Evolutionary conservation across 1,140 invertebrate genomes (phyloP), one percentile per base, ranked within the genome.

Genomic region (Rhopalosiphum maidis): DNA sequence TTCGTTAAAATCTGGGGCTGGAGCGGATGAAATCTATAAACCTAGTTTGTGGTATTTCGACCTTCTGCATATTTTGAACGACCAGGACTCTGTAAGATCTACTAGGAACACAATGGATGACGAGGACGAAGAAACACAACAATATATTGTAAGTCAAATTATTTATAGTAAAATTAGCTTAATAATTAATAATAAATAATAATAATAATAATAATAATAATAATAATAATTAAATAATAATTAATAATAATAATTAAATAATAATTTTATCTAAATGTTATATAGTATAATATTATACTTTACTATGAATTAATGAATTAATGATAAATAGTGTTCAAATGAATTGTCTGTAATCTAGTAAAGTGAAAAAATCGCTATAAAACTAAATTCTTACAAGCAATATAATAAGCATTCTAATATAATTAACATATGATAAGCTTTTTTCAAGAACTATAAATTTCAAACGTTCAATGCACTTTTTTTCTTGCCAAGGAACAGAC

Each of bases 1-100:
- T 21, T 94, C 94, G 21, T 54, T 77, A 90, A 94, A 54, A 90
- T 94, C 94, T 43, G 95, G 95, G 55, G 91, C 94, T 37, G 89
- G 91, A 25, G 94, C 41, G 46, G 94, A 94, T 35, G 94, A 94
- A 7, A 91, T 94, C 22, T 95, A 95, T 93, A 94, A 93, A 94
- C 95, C 95, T 35, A 94, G 94, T 60, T 92, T 95, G 94, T 95
- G 95, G 95, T 95, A 95, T 89, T 95, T 94, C 82, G 93, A 95
- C 51, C 86, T 94, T 51, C 60, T 95, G 77, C 51, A 93, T 77
- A 94, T 94, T 91, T 93, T 94, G 41, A 48, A 86, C 91, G 46
- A 88, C 55, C 93, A 89, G 55, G 94, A 94, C 91, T 83, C 51
- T 93, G n/a, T n/a, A n/a, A 94, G 93, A 93, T 21, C 68, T 88